A percentile compares a stretch with the other conserved stretches of the same genome.
These are phyloP conservation scores for Enteromius anoplus DNA, from an alignment of 2,797 vertebrate species.

Conservation along the genomic window DNA sequence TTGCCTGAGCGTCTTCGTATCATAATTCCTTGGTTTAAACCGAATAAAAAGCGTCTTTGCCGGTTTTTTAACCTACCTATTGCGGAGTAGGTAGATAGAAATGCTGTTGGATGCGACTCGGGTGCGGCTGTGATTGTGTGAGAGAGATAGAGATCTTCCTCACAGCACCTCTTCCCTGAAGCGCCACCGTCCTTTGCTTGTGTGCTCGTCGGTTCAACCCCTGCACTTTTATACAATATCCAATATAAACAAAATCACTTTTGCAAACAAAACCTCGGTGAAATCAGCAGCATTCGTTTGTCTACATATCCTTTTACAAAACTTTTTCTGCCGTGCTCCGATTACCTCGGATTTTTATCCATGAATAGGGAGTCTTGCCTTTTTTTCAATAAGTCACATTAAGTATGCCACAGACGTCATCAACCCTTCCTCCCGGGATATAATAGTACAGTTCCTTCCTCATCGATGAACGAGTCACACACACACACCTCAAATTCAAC, in stretches of 20 bases:
- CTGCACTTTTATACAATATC: conserved; percentile 77
- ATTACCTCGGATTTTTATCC: conserved; percentile 95
- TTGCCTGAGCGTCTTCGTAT: conserved; percentile 44
- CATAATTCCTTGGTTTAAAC: conserved; percentile 49
- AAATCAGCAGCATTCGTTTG: conserved; percentile 66
- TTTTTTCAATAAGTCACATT: conserved; percentile 88
- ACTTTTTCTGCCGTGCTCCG: conserved; percentile 88
- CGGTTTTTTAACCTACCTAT: conserved; percentile 77
- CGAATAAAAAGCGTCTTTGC: conserved; percentile 41
- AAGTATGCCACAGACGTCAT: conserved; percentile 99
- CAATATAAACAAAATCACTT: conserved; percentile 59
- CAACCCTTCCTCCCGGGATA: conserved; percentile 97
- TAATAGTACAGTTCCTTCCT: conserved; percentile 91
- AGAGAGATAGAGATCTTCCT: conserved; percentile 75
- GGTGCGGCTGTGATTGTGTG: conserved; percentile 74
- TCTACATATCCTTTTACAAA: conserved; percentile 86
- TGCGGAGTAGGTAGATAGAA: conserved; percentile 71
- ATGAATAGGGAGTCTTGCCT: conserved; percentile 85
- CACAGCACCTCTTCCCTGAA: conserved; percentile 80
- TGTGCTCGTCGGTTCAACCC: conserved; percentile 79
- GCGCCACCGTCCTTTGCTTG: conserved; percentile 81
- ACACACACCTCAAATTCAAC: conserved; percentile 76
- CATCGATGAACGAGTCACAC: conserved; percentile 87
- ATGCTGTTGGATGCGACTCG: conserved; percentile 73
- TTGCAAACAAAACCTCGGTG: conserved; percentile 56